Evolutionary conservation across 1,140 invertebrate genomes (phyloP), one percentile per base, ranked within the genome.

Genomic region (Drosophila serrata): DNA sequence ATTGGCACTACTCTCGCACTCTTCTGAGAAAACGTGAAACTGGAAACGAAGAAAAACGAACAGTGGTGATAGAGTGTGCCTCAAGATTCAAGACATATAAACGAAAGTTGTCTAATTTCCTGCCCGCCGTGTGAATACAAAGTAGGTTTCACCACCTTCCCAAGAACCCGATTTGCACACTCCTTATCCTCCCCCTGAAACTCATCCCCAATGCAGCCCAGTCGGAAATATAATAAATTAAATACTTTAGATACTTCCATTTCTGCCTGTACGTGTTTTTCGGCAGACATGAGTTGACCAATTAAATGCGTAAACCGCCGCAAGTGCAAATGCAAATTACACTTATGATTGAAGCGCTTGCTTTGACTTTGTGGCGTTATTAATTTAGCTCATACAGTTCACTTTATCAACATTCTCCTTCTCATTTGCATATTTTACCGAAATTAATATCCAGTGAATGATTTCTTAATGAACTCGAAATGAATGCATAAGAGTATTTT

Each of bases 361-460:
- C 57, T 55, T 45, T 43, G 69, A 46, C 69, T 74, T 59, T 72
- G 51, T 74, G 48, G 56, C 43, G 39, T 62, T 74, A 74, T 74
- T 74, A 74, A 55, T 51, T 51, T 75, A 22, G 42, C 19, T 24
- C 49, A 42, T 51, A 64, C 27, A 65, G 19, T 67, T 58, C 15
- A 42, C 51, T 49, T 72, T 35, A 49, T 72, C 57, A 42, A 29
- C 65, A 29, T 55, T 46, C 42, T 39, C 24, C 35, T 19, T 8
- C 13, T 13, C 29, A 69, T 78, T 70, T 78, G 64, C 75, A 77
- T 78, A 49, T 65, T 58, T 33, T 33, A 39, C 19, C 51, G 55
- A 78, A 70, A 78, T 78, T 61, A 76, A 77, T 60, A 57, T 11
- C 58, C 60, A 78, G 75, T 78, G 75, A 78, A 78, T 78, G 75